Conservation (phyloP, 1,140 invertebrate genomes). For the Druon quercuslanigerum region DNA sequence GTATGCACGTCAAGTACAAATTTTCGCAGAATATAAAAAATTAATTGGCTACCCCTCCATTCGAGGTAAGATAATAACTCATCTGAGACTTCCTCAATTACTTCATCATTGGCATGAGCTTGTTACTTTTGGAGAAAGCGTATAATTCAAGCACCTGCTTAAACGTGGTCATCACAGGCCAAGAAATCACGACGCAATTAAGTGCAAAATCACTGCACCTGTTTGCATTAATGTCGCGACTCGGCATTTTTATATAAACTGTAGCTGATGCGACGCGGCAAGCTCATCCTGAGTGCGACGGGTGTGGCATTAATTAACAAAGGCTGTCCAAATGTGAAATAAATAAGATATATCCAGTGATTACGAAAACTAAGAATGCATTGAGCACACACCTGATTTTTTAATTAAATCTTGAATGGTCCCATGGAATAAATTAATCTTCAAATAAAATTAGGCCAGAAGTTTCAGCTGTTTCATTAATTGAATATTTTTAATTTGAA, state of each 20-base stretch:
- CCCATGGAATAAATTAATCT: slow-evolving; percentile 17
- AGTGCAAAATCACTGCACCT: slow-evolving; percentile 22
- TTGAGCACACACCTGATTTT: background rate
- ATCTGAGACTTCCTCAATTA: slow-evolving; percentile 1
- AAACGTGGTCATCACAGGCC: background rate
- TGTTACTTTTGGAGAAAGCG: slow-evolving; percentile 25
- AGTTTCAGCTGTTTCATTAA: background rate
- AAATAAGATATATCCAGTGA: background rate
- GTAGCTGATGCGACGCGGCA: background rate
- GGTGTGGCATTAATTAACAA: background rate
- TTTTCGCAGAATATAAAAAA: slow-evolving; percentile 7
- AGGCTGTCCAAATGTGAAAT: background rate
- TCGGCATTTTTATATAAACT: background rate
- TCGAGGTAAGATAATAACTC: background rate
- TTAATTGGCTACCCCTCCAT: background rate
- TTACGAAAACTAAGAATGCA: background rate
- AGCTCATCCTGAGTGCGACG: background rate
- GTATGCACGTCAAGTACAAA: background rate
- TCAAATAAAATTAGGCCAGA: background rate
- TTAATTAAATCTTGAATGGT: slow-evolving; percentile 1
- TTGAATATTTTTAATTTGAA: background rate
- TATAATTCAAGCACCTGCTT: slow-evolving; percentile 19
- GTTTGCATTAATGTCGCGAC: background rate
- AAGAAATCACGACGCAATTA: background rate
- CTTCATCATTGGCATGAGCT: background rate